These are phyloP conservation scores for Holothuria glaberrima DNA, from an alignment of 35 echinoderm and acorn worm species.

Conservation along the genomic window DNA sequence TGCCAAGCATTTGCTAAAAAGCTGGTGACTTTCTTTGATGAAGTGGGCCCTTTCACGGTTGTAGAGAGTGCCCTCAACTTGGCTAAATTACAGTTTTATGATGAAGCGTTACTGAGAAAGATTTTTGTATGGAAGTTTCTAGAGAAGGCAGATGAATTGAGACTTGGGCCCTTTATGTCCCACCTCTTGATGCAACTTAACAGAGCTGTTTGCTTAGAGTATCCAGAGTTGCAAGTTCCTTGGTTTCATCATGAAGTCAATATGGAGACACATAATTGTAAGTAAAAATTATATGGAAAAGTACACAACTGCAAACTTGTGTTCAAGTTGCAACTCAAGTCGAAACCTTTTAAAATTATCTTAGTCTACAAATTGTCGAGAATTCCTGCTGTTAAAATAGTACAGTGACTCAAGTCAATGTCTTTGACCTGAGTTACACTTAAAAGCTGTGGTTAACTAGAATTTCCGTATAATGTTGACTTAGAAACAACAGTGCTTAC, in stretches of 20 bases:
- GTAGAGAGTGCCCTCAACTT: slow-evolving; percentile 33
- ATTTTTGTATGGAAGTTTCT: slow-evolving; percentile 54
- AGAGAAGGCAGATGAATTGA: slow-evolving; percentile 18
- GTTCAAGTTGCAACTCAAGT: no score
- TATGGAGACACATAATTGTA: not conserved
- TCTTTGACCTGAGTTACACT: no score
- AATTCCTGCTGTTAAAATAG: no score
- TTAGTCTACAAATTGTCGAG: no score
- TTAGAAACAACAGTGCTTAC: no score
- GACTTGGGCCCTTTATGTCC: not conserved
- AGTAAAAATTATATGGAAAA: no score
- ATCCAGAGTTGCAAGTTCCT: slow-evolving; percentile 60
- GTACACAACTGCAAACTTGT: no score
- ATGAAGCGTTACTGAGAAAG: slow-evolving; percentile 12
- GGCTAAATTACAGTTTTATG: slow-evolving; percentile 51
- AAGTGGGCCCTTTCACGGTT: slow-evolving; percentile 21
- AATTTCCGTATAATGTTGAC: no score
- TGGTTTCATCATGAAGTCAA: slow-evolving; percentile 57
- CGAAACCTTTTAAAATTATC: no score
- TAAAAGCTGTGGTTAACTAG: no score
- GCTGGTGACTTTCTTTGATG: slow-evolving; percentile 33
- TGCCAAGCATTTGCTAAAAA: slow-evolving; percentile 6
- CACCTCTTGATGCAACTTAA: slow-evolving; percentile 55
- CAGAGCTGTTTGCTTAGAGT: slow-evolving; percentile 64
- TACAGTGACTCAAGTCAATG: no score